Percentiles rank a stretch among this genome's conserved stretches.
Evolutionary conservation across 2,888 invertebrate species (phyloP).

Genomic region (Epirrhoe alternata): DNA sequence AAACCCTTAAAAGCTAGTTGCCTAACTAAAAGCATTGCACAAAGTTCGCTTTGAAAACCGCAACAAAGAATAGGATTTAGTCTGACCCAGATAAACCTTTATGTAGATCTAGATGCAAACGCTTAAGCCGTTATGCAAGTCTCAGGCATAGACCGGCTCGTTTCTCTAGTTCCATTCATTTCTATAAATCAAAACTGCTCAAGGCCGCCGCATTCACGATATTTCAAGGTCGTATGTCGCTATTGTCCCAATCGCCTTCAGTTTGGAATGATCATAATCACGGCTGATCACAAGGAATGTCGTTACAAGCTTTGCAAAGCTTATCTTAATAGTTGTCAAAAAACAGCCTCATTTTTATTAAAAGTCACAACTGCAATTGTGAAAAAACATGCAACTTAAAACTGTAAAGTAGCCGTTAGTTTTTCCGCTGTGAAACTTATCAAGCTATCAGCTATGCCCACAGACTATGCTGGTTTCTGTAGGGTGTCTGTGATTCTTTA

Average conservation of each 20-base stretch:
- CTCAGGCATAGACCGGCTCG: slow-evolving; percentile 35
- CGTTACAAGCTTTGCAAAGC: background rate
- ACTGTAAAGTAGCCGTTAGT: too few relatives aligned
- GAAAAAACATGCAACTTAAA: too few relatives aligned
- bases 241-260: slow-evolving; percentile 35
- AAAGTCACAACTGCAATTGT: too few relatives aligned
- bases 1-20: background rate
- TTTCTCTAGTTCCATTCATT: slow-evolving; percentile 40
- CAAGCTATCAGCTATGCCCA: too few relatives aligned
- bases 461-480: too few relatives aligned
- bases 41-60: background rate
- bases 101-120: slow-evolving; percentile 12
- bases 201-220: slow-evolving; percentile 44
- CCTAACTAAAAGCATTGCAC: background rate
- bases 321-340: too few relatives aligned
- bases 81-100: slow-evolving; percentile 18
- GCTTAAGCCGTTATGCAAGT: slow-evolving; percentile 25
- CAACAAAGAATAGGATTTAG: slow-evolving; percentile 8
- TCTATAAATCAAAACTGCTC: slow-evolving; percentile 40
- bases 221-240: slow-evolving; percentile 38
- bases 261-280: slow-evolving; percentile 13
- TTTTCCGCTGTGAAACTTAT: too few relatives aligned
- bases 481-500: too few relatives aligned
- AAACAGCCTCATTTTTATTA: too few relatives aligned
- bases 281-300: background rate